Evolutionary conservation across 2,888 invertebrate genomes (phyloP).

Genomic region (Anoplius nigerrimus): DNA sequence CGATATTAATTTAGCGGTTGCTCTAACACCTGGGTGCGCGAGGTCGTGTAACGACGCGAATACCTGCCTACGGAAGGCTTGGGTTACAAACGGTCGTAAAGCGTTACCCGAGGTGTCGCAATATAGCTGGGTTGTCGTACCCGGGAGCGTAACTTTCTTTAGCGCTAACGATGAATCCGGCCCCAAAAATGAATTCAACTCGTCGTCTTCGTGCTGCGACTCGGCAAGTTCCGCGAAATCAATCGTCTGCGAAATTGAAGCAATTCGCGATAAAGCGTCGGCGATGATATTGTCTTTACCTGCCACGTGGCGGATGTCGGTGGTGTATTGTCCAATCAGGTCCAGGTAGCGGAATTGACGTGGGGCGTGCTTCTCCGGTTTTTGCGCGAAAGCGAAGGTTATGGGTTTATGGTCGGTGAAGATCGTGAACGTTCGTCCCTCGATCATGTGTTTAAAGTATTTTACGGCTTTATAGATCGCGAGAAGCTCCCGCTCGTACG

Average conservation of each 20-base stretch:
- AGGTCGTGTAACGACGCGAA: slow-evolving; percentile 42
- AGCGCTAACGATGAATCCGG: not conserved
- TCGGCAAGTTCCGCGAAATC: not conserved
- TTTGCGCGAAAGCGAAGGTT: not conserved
- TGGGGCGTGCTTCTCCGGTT: not conserved
- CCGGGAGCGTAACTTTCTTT: not conserved
- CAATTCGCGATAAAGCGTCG: not conserved
- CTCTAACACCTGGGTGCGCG: slow-evolving; percentile 44
- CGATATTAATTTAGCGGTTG: slow-evolving; percentile 51
- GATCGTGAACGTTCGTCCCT: not conserved
- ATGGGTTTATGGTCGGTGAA: slow-evolving; percentile 7
- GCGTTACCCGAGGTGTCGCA: not conserved
- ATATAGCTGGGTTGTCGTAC: not conserved
- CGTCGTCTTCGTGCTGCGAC: not conserved
- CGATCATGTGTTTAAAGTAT: not conserved
- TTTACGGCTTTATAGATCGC: not conserved
- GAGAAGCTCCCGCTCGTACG: slow-evolving; percentile 3
- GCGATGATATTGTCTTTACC: not conserved
- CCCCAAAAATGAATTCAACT: not conserved
- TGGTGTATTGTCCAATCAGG: not conserved
- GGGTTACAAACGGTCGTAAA: not conserved
- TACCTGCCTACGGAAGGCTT: not conserved
- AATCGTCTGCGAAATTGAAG: not conserved
- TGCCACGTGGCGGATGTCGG: not conserved
- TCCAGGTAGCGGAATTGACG: not conserved